Base-by-base conservation (phyloP, 2,888 invertebrate species). In the Phaedon cochleariae region DNA sequence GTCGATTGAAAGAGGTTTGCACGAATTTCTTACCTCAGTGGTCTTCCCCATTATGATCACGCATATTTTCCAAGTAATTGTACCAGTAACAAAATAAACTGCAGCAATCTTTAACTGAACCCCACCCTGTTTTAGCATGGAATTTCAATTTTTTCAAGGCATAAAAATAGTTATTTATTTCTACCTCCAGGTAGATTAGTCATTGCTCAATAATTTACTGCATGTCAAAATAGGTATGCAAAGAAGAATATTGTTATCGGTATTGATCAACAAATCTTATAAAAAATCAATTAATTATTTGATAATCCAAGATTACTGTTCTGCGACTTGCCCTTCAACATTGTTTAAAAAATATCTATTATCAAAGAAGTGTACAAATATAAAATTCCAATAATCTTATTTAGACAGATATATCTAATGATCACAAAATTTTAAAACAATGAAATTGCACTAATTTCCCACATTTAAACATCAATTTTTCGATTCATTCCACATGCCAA, bases 391-490 rank as follows among this genome's bases (percentile, higher is more conserved):
- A 57, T 45, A 45, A 12, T 41, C 29, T 17, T 41, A 55, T 3
- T 45, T 20, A 12, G 18, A 45, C 41, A 57, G 45, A 57, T 45
- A 45, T 57, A 26, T n/a, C 57, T 57, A 57, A 57, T 45, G 57
- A 57, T 45, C 41, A 45, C 46, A 46, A 57, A 41, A 46, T 46
- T 26, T 26, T 26, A 57, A 29, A 65, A 62, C 62, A 62, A 41
- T 41, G n/a, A 41, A 62, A 66, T 66, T 58, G 66, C 62, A 59
- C 59, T 59, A 59, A 46, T 20, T 59, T 62, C 51, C 62, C 62
- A 62, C 59, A 59, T 54, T 59, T 29, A 65, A 65, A 65, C 65
- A 65, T 62, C 62, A 45, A 60, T 57, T 45, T 54, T 62, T 62
- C 62, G 29, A 60, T 57, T 45, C 31, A 45, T 45, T 26, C 46